Evolutionary conservation across 1,140 invertebrate species (phyloP).

Genomic region (Drosophila kikkawai): DNA sequence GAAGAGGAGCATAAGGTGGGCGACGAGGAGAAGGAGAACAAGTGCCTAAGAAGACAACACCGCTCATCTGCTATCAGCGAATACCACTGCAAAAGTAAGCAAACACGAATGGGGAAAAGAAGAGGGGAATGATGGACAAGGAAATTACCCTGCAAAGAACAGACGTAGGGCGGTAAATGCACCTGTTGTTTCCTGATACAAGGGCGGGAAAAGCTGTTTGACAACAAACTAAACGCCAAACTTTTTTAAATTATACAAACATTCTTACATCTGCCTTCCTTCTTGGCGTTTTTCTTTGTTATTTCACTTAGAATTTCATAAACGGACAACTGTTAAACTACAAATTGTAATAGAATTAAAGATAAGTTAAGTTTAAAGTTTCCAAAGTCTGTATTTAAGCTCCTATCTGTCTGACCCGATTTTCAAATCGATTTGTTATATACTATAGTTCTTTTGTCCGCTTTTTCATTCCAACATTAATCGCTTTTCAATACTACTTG

Average conservation of each 20-base stretch:
- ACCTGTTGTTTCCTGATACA: neutral
- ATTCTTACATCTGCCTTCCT: neutral
- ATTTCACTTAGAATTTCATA: neutral
- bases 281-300: neutral
- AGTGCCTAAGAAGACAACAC: slow-evolving; percentile 44
- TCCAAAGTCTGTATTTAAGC: neutral
- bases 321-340: neutral
- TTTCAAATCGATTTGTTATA: neutral
- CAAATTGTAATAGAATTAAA: no score
- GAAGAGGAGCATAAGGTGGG: slow-evolving; percentile 2
- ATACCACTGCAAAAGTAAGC: slow-evolving; percentile 46
- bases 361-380: neutral
- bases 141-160: slow-evolving; percentile 1
- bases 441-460: neutral
- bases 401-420: neutral
- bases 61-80: slow-evolving; percentile 45
- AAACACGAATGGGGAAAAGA: neutral
- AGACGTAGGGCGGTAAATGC: neutral
- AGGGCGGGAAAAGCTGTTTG: slow-evolving; percentile 8
- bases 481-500: neutral
- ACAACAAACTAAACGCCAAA: neutral
- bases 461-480: neutral
- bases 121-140: neutral
- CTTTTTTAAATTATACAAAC: neutral
- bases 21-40: slow-evolving; percentile 17